Conservation (phyloP, 2,888 invertebrate species). For the Endotricha flammealis region DNA sequence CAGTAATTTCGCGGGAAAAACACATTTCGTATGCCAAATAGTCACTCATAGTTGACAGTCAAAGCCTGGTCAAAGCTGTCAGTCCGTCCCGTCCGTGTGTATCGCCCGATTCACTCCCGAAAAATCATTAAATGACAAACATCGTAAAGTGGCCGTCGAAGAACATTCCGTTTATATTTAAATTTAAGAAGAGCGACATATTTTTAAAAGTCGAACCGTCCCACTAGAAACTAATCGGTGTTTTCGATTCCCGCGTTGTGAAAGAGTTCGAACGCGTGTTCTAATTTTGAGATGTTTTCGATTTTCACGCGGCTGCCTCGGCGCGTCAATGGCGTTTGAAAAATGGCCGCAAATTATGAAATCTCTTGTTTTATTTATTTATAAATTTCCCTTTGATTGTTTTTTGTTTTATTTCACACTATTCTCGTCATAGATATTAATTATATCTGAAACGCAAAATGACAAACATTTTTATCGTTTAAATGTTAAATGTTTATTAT, state of each 20-base stretch:
- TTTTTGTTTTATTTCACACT: constrained; percentile 17
- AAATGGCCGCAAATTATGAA: constrained; percentile 50
- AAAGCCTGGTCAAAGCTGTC: neutral
- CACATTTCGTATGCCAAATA: no score
- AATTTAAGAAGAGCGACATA: constrained; percentile 72
- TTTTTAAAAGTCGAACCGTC: constrained; percentile 75
- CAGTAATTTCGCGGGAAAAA: no score
- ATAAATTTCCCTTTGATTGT: constrained; percentile 14
- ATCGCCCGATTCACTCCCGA: constrained; percentile 5
- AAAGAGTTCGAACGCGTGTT: constrained; percentile 69
- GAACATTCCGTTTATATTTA: constrained; percentile 71
- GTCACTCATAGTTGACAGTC: neutral
- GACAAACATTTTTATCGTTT: no score
- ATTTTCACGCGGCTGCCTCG: constrained; percentile 65
- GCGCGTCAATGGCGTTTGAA: constrained; percentile 54
- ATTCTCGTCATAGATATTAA: no score
- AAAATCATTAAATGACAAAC: constrained; percentile 62
- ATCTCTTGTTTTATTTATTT: constrained; percentile 39
- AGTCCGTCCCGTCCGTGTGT: constrained; percentile 2
- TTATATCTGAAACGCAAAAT: no score
- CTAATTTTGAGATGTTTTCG: constrained; percentile 73
- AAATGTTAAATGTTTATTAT: no score
- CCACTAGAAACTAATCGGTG: constrained; percentile 76
- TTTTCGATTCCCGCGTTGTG: constrained; percentile 73
- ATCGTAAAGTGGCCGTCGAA: constrained; percentile 64